These are phyloP conservation scores for Gymnobelideus leadbeateri DNA, from an alignment of 2,113 vertebrate species.

Conservation along the genomic window DNA sequence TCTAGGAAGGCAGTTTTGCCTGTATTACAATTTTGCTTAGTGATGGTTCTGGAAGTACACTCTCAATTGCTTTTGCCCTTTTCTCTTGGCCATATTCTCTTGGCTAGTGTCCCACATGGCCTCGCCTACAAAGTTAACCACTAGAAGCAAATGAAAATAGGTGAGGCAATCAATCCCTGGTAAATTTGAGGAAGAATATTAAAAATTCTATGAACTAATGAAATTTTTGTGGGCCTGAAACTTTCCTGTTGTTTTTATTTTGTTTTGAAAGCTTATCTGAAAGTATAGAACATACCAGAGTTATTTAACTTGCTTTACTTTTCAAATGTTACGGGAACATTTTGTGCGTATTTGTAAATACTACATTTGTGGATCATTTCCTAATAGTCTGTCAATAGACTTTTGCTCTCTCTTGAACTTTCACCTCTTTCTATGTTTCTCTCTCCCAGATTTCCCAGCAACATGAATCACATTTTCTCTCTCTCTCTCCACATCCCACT, in stretches of 20 bases:
- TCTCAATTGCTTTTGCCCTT: not conserved
- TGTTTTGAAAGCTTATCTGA: conserved; percentile 46
- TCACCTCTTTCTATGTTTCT: conserved; percentile 57
- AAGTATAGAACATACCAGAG: not conserved
- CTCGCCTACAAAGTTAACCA: not conserved
- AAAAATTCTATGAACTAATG: not conserved
- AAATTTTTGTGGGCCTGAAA: not conserved
- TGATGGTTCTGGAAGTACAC: not conserved
- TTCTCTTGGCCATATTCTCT: not conserved
- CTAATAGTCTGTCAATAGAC: conserved; percentile 58
- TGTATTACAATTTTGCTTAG: not conserved
- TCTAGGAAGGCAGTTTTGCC: not conserved
- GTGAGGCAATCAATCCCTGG: not conserved
- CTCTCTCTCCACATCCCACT: conserved; percentile 62
- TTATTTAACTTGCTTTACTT: conserved; percentile 13
- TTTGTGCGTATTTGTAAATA: conserved; percentile 50
- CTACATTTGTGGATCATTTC: conserved; percentile 68
- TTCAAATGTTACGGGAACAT: conserved; percentile 55
- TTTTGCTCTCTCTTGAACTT: conserved; percentile 45
- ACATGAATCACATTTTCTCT: conserved; percentile 44
- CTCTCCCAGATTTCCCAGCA: conserved; percentile 61
- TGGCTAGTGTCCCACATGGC: not conserved
- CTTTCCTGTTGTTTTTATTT: conserved; percentile 27
- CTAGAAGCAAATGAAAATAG: not conserved
- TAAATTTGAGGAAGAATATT: not conserved